Conservation (phyloP, 2,113 vertebrate genomes). For the Onychorhynchus coronatus region DNA sequence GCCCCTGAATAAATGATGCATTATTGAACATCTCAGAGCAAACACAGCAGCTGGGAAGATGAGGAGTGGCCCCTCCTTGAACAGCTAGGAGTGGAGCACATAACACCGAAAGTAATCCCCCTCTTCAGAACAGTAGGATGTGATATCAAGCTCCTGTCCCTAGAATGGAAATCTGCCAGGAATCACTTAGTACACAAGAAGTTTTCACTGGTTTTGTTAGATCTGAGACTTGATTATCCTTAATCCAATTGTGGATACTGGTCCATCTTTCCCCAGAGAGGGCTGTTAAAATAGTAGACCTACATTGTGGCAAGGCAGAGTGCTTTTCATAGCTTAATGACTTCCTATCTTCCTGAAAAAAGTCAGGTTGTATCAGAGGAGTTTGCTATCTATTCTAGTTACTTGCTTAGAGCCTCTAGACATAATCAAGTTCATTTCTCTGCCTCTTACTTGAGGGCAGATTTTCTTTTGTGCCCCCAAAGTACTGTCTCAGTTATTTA, state of each 20-base stretch:
- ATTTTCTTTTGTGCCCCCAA: slow-evolving; percentile 24
- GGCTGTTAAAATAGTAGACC: not conserved
- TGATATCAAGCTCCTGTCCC: not conserved
- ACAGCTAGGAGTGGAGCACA: not conserved
- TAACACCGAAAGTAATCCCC: not conserved
- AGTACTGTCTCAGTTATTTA: slow-evolving; percentile 47
- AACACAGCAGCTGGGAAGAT: not conserved
- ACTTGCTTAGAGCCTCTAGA: not conserved
- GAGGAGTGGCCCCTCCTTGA: not conserved
- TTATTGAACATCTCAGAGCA: not conserved
- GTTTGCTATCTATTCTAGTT: not conserved
- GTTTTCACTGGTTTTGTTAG: not conserved
- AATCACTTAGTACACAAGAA: not conserved
- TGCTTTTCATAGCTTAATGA: not conserved
- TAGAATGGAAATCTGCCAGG: not conserved
- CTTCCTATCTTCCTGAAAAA: not conserved
- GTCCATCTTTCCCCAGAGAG: not conserved
- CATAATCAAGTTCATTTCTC: slow-evolving; percentile 12
- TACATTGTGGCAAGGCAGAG: not conserved
- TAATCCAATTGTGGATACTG: not conserved
- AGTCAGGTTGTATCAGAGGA: not conserved
- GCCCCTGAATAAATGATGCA: not conserved
- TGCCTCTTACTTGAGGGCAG: not conserved
- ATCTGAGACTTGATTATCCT: not conserved
- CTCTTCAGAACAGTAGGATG: not conserved